These are phyloP conservation scores for Hyppa rectilinea DNA, from an alignment of 2,888 invertebrate genomes.

Conservation along the genomic window DNA sequence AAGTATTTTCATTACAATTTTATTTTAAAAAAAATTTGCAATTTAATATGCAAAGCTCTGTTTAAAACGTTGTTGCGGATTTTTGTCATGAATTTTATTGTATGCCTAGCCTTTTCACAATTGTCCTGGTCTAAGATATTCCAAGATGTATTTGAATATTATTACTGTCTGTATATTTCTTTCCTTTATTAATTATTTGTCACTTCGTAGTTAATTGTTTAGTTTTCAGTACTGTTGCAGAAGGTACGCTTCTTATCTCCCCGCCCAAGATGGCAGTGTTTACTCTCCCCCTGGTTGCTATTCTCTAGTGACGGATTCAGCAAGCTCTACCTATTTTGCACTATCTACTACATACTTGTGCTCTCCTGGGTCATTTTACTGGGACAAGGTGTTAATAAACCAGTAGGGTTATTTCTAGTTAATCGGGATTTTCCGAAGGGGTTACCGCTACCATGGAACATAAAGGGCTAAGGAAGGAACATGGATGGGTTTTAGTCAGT, in stretches of 20 bases:
- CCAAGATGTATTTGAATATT: background rate
- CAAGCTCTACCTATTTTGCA: conserved; percentile 24
- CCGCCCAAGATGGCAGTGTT: conserved; percentile 37
- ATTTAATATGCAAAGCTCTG: too few relatives aligned
- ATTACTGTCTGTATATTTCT: background rate
- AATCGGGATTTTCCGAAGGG: too few relatives aligned
- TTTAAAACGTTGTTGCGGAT: too few relatives aligned
- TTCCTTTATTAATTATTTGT: background rate
- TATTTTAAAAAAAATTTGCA: background rate
- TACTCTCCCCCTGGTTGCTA: conserved; percentile 12
- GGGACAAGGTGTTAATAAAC: conserved; percentile 9
- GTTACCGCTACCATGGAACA: too few relatives aligned
- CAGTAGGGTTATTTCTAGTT: background rate
- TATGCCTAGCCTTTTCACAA: background rate
- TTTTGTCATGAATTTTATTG: background rate
- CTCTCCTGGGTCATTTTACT: background rate
- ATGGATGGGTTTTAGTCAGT: too few relatives aligned
- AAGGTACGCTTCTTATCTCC: conserved; percentile 36
- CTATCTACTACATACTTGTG: conserved; percentile 3
- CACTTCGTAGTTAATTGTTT: background rate
- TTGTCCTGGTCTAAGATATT: background rate
- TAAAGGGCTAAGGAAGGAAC: too few relatives aligned
- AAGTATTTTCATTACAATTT: background rate
- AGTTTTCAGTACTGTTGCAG: conserved; percentile 1
- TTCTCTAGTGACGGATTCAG: conserved; percentile 31